Percentiles rank a stretch among this genome's conserved stretches.
These are phyloP conservation scores for Lutjanus argentimaculatus DNA, from an alignment of 2,797 vertebrate genomes.

Conservation along the genomic window DNA sequence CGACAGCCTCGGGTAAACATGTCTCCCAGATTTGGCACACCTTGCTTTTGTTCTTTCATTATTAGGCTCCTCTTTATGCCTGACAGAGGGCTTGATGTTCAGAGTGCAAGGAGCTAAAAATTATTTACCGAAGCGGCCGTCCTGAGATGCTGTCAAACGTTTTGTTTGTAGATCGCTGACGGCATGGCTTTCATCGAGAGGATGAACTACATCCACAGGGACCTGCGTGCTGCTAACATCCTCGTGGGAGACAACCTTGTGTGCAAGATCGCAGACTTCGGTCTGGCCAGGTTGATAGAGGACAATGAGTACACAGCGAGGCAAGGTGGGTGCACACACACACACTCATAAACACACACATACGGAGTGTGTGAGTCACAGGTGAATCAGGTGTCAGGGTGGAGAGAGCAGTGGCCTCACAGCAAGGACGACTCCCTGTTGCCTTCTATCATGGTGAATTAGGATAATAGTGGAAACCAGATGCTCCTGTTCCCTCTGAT, in stretches of 20 bases:
- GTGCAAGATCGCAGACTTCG: slow-evolving; percentile 98
- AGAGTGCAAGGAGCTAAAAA: slow-evolving; percentile 40
- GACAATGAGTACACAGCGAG: slow-evolving; percentile 98
- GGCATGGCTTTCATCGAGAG: slow-evolving; percentile 99
- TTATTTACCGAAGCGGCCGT: slow-evolving; percentile 15
- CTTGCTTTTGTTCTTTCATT: slow-evolving; percentile 46
- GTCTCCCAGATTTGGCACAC: slow-evolving; percentile 26
- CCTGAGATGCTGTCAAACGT: slow-evolving; percentile 28
- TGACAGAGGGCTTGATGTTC: slow-evolving; percentile 24
- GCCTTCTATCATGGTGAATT: slow-evolving; percentile 56
- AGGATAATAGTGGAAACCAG: slow-evolving; percentile 63
- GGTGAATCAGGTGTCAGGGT: slow-evolving; percentile 32
- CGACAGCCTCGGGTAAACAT: slow-evolving; percentile 30
- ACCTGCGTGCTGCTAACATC: slow-evolving; percentile 96
- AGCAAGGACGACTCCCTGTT: slow-evolving; percentile 33
- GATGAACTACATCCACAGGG: slow-evolving; percentile 99
- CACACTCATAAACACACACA: background rate
- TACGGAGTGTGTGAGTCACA: slow-evolving; percentile 24
- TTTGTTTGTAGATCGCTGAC: slow-evolving; percentile 89
- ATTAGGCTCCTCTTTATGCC: slow-evolving; percentile 1
- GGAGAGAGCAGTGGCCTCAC: slow-evolving; percentile 44
- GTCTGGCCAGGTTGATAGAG: slow-evolving; percentile 96
- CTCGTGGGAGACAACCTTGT: slow-evolving; percentile 96
- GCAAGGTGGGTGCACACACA: slow-evolving; percentile 87
- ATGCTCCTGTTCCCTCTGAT: slow-evolving; percentile 58